Base-by-base conservation (phyloP, 2,797 vertebrate genomes). In the Potorous gilbertii region DNA sequence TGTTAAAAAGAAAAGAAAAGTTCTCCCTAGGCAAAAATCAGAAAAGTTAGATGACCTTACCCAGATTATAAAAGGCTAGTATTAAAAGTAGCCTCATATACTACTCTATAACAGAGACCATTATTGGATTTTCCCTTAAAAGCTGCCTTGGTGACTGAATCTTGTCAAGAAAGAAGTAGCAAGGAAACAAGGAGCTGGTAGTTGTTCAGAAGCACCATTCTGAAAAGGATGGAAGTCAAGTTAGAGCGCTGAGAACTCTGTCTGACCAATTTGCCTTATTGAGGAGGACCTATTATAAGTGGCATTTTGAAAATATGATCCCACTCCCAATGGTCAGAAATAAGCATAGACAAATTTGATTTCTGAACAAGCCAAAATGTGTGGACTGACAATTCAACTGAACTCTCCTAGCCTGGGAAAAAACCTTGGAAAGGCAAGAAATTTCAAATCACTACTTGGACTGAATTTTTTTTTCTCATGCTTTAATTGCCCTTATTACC, bases 1-100 rank as follows among this genome's bases (percentile, higher is more conserved):
- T 91, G 96, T 97, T 98, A 98, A 98, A 97, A 98, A 98, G 97
- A 98, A 97, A 92, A 50, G 92, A 90, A 96, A 97, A 97, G 97
- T 98, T 98, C 98, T 98, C 98, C 98, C 98, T 95, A 97, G 98
- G 97, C 97, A 98, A 98, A 98, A 98, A 97, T 97, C 92, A 95
- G 96, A 93, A 97, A 98, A 98, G 93, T 98, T 98, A 94, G 59
- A 95, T 90, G 97, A 96, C 97, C 97, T 98, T 97, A 95, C 34
- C 93, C 74, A 96, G 97, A 98, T 96, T 97, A 96, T 95, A 97
- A 97, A 95, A 74, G 90, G 56, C 81, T 94, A 97, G 96, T 95
- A 98, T 98, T 98, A 98, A 98, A 98, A 98, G 98, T 98, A 96
- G 94, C 90, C 18, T 0, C 0, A 66, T 94, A 40, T 0, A 8